phyloP scores from a whole-genome alignment of 2,113 vertebrate species.

The Chlorodrepanis virens region DNA sequence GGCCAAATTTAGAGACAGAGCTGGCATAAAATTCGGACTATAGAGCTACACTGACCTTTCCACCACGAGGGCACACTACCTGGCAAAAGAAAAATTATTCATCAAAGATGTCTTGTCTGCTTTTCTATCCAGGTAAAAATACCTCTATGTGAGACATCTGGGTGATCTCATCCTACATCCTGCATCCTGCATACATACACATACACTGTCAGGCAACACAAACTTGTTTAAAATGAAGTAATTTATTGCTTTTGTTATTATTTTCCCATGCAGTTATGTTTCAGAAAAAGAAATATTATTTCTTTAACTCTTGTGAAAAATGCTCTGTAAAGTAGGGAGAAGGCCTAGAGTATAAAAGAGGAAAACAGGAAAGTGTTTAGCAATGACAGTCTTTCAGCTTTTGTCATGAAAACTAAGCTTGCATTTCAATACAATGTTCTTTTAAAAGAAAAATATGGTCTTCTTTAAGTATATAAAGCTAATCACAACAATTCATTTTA shows the following conservation, averaged over 20 bases:
- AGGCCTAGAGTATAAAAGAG: not conserved
- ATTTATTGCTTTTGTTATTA: not conserved
- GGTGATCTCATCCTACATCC: not conserved
- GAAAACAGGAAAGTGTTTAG: not conserved
- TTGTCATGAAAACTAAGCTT: not conserved
- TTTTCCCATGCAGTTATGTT: not conserved
- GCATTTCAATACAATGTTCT: not conserved
- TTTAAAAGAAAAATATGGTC: not conserved
- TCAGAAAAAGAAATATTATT: not conserved
- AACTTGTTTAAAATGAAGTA: not conserved
- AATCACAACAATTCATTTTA: not conserved
- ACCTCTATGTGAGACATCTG: not conserved
- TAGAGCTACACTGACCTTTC: not conserved
- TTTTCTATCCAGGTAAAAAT: not conserved
- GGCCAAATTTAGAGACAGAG: not conserved
- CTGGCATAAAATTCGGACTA: not conserved
- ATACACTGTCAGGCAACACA: not conserved
- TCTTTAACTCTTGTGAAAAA: not conserved
- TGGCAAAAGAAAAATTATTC: not conserved
- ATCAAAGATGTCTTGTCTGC: not conserved
- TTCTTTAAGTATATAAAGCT: not conserved
- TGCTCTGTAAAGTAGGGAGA: not conserved
- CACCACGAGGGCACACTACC: not conserved
- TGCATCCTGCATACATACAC: not conserved
- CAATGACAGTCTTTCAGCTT: not conserved